Conservation (phyloP, 2,888 invertebrate genomes). For the Dicranocentrus wangi region DNA sequence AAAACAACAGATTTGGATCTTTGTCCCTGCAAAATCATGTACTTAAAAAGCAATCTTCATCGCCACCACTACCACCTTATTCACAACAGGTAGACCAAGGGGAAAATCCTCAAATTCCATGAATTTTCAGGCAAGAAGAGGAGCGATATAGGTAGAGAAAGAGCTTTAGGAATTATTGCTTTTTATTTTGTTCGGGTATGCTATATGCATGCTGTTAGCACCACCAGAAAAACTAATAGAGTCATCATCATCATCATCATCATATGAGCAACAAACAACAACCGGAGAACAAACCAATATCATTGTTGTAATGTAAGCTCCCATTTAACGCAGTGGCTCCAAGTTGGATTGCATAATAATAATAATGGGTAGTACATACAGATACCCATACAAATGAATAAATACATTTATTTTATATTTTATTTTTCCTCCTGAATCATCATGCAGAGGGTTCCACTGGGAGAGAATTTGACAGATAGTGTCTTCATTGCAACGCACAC, state of each 20-base stretch:
- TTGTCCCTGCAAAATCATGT: conserved; percentile 51
- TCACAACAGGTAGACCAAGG: background rate
- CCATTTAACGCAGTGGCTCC: conserved; percentile 21
- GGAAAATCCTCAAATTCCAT: background rate
- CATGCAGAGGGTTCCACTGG: too few species aligned
- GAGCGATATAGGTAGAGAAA: background rate
- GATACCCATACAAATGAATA: too few species aligned
- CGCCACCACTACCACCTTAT: conserved; percentile 25
- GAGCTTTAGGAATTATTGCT: too few species aligned
- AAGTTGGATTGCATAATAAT: conserved; percentile 12
- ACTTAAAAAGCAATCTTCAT: conserved; percentile 52
- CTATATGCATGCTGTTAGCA: too few species aligned
- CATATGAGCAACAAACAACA: too few species aligned
- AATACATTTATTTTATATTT: too few species aligned
- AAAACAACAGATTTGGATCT: conserved; percentile 42
- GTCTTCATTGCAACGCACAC: conserved; percentile 35
- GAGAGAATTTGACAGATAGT: conserved; percentile 39
- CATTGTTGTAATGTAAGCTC: conserved; percentile 35
- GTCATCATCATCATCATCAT: conserved; percentile 25
- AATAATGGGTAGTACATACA: too few species aligned
- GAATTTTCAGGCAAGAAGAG: conserved; percentile 2
- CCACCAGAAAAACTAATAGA: conserved; percentile 32
- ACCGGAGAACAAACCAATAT: conserved; percentile 37
- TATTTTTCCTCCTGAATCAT: too few species aligned
- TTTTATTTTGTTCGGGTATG: too few species aligned